Base-by-base conservation (phyloP, 2,888 invertebrate species). In the Philereme transversata region DNA sequence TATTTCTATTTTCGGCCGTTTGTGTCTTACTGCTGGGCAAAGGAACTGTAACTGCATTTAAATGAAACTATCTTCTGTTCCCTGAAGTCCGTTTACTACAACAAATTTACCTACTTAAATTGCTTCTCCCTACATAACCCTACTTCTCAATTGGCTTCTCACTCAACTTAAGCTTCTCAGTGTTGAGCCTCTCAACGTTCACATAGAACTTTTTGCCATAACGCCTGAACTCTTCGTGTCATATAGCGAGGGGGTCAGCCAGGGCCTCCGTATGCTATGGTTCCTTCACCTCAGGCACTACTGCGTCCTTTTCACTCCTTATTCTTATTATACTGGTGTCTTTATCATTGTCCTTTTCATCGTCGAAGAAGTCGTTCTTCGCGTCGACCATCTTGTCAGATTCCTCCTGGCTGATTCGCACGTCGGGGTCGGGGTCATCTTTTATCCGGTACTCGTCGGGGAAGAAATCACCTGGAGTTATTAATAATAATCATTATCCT, bases 351-450 rank as follows among this genome's bases (percentile, higher is more conserved):
- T 98, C 98, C 71, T 97, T 97, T 55, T 98, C 98, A 1, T 97
- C 97, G 56, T 97, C 96, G 75, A 95, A 98, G 90, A 97, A 98
- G 84, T 98, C 98, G 81, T 97, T 97, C 69, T 95, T 95, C 0
- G 96, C 94, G 62, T 98, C 97, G 0, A 97, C 94, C 78, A 95
- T 94, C 79, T 96, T 96, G 79, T 98, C 97, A 0, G 96, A 95
- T 40, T 98, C 96, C 4, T 96, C 95, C 77, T 95, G 95, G 66
- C 94, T 95, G 69, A 96, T 94, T 53, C 97, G 89, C 0, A 97
- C 94, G 72, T 98, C 98, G 0, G 97, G 97, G 86, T 98, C 97
- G 0, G 95, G 94, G 63, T 97, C 97, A 5, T 97, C 96, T 66
- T 95, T 95, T 46, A 94, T 94, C 60, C 94, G 94, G 65, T 96